Conservation (phyloP, 2,888 invertebrate genomes). For the Kryphioiulus occultus region DNA sequence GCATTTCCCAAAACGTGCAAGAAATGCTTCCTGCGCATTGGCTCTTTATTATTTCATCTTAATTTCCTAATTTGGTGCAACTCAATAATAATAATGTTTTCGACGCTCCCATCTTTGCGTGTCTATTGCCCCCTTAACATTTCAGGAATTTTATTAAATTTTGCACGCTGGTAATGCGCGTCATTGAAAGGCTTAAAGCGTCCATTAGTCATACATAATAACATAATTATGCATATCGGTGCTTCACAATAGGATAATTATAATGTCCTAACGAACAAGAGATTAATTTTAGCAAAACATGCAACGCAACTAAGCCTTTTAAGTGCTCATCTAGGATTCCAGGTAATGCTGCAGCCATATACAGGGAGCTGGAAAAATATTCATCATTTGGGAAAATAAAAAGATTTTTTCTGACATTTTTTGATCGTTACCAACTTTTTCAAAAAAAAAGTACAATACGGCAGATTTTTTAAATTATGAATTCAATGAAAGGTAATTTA, state of each 20-base stretch:
- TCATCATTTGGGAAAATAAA: no score
- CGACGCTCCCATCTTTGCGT: not conserved
- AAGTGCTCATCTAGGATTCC: not conserved
- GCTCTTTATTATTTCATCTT: not conserved
- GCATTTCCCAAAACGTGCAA: not conserved
- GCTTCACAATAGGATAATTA: constrained; percentile 23
- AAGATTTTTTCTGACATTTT: no score
- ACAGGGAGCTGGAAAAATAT: not conserved
- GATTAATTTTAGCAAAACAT: constrained; percentile 4
- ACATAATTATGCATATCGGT: constrained; percentile 16
- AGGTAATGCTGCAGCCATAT: not conserved
- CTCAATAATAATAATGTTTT: not conserved
- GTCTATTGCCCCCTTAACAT: not conserved
- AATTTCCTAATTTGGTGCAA: constrained; percentile 23
- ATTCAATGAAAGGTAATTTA: no score
- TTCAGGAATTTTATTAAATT: constrained; percentile 15
- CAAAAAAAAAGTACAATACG: no score
- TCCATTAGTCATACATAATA: constrained; percentile 23
- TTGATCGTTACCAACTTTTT: no score
- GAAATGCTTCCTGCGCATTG: not conserved
- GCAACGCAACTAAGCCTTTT: not conserved
- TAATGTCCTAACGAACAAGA: not conserved
- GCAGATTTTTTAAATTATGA: no score
- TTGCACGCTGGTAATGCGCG: not conserved
- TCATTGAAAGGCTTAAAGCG: not conserved